Evolutionary conservation across 2,797 vertebrate genomes (phyloP).

Genomic region (Hafferia zeledoni): DNA sequence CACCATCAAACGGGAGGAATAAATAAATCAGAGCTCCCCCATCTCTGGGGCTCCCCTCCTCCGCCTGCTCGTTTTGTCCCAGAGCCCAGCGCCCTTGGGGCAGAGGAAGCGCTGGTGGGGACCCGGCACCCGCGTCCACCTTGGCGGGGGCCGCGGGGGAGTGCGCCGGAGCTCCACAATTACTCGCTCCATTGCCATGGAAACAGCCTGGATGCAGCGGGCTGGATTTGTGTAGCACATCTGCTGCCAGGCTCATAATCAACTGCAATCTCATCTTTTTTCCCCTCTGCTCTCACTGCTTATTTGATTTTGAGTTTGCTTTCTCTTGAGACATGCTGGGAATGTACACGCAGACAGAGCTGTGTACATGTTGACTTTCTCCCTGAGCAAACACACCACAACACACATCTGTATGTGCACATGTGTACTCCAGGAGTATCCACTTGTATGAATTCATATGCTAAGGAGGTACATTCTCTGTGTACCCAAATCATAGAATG

Average conservation of each 20-base stretch:
- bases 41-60: background rate
- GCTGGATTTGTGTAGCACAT: conserved; percentile 87
- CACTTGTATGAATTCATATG: background rate
- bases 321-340: background rate
- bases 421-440: rapidly evolving
- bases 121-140: conserved; percentile 80
- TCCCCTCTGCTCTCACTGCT: background rate
- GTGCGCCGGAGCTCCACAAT: conserved; percentile 83
- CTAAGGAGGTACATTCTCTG: background rate
- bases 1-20: background rate
- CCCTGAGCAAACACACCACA: background rate
- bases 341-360: conserved; percentile 24
- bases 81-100: background rate
- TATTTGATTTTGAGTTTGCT: conserved; percentile 55
- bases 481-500: background rate
- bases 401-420: rapidly evolving
- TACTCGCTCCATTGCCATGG: conserved; percentile 94
- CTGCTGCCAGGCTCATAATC: conserved; percentile 83
- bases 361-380: background rate
- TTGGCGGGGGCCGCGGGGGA: conserved; percentile 73
- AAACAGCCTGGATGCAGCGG: conserved; percentile 94
- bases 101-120: conserved; percentile 59
- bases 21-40: background rate
- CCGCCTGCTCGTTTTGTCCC: background rate
- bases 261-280: conserved; percentile 74